Percentiles rank a stretch among this genome's conserved stretches.
These are phyloP conservation scores for Neoaliturus tenellus DNA, from an alignment of 2,888 invertebrate genomes.

Conservation along the genomic window DNA sequence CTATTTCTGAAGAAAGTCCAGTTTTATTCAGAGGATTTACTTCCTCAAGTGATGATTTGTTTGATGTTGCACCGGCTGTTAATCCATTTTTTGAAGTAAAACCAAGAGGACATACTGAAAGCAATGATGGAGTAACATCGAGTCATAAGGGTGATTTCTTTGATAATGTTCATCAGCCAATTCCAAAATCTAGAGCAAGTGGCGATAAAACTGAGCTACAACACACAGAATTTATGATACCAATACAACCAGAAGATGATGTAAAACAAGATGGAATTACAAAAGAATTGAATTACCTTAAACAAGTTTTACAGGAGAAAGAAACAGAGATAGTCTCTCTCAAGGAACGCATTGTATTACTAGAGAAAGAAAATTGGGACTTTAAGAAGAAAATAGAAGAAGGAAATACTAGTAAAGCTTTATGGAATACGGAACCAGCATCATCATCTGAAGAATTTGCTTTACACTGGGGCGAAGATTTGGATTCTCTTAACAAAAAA, in stretches of 20 bases:
- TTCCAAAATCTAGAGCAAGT: neutral
- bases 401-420: neutral
- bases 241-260: neutral
- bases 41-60: conserved; percentile 7
- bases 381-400: conserved; percentile 10
- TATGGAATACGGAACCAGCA: neutral
- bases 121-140: neutral
- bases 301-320: conserved; percentile 10
- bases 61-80: neutral
- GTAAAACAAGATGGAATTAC: neutral
- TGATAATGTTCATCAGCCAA: neutral
- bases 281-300: neutral
- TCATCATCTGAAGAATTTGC: neutral
- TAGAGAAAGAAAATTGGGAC: conserved; percentile 8
- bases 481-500: neutral
- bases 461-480: neutral
- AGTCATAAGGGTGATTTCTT: neutral
- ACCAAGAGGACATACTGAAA: neutral
- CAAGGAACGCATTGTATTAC: neutral
- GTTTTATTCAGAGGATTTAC: conserved; percentile 37
- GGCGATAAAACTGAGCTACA: neutral
- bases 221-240: neutral
- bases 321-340: conserved; percentile 6
- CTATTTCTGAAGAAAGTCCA: neutral
- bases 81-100: neutral